Evolutionary conservation across 2,888 invertebrate genomes (phyloP), one percentile per base, ranked within the genome.

Genomic region (Drosophila pegasa): DNA sequence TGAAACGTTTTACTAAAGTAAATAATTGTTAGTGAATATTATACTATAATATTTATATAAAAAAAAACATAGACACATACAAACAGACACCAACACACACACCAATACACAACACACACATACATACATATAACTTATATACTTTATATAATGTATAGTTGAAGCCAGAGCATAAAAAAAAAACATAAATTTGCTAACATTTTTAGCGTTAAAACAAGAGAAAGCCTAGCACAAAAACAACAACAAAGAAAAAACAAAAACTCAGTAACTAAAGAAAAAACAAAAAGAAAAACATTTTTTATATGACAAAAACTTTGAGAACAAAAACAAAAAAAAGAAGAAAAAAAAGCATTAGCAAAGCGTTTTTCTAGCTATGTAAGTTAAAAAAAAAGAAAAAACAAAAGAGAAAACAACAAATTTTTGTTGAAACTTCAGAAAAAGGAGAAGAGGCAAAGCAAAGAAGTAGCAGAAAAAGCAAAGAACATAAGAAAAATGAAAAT

Each of bases 21-120:
- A 86, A 87, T 84, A 87, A 87, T 83, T 83, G 87, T 83, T 83
- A 83, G 83, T 83, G 83, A 83, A 87, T 86, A 86, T 83, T 78
- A 69, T 75, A 80, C 69, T 75, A 80, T 65, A 83, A 71, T 71
- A 75, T 81, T 71, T 81, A 72, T n/a, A n/a, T n/a, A n/a, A n/a
- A 25, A 3, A 3, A 25, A 3, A 25, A 25, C 25, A 22, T n/a
- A 3, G 8, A 22, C n/a, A 8, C 14, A 3, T 22, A 40, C 14
- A 22, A 2, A 20, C 18, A 40, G 1, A 40, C 37, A 38, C 18
- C n/a, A n/a, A 16, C 20, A 22, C 12, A 20, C 6, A 20, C 0
- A 6, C 9, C 33, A 6, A 22, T 10, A n/a, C 4, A 35, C 16
- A 25, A 50, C 6, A 22, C 6, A n/a, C 4, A 35, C 16, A 25